Evolutionary conservation across 2,797 vertebrate species (phyloP).

Genomic region (Lepus townsendii): DNA sequence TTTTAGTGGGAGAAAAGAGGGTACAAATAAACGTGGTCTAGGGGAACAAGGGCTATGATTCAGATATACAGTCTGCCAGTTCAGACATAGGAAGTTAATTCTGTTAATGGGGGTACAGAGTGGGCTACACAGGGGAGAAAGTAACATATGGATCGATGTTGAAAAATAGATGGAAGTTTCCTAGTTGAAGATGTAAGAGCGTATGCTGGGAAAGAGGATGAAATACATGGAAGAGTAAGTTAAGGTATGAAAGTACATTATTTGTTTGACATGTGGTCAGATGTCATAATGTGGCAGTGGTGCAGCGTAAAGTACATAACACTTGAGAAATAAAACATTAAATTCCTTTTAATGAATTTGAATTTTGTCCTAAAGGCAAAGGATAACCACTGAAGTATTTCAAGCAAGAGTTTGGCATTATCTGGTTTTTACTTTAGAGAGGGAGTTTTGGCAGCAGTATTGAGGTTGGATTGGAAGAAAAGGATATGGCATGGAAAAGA

Average conservation of each 20-base stretch:
- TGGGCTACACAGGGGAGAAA: background rate
- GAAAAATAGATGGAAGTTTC: slow-evolving; percentile 8
- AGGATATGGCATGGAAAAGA: background rate
- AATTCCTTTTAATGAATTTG: slow-evolving; percentile 31
- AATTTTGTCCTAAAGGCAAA: slow-evolving; percentile 24
- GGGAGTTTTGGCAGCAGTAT: background rate
- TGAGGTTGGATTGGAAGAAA: background rate
- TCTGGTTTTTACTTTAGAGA: slow-evolving; percentile 21
- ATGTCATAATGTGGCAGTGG: background rate
- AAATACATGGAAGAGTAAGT: background rate
- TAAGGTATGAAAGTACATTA: background rate
- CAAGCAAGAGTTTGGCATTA: slow-evolving; percentile 5
- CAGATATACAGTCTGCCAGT: background rate
- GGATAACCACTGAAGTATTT: slow-evolving; percentile 13
- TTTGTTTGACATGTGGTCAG: background rate
- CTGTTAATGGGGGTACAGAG: background rate
- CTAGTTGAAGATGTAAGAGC: slow-evolving; percentile 16
- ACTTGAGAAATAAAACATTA: slow-evolving; percentile 26
- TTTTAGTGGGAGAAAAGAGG: background rate
- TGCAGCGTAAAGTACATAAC: background rate
- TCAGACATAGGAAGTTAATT: background rate
- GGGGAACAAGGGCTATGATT: background rate
- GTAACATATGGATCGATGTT: slow-evolving; percentile 27
- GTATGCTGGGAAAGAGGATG: background rate
- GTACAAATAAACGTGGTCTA: background rate